phyloP scores from a whole-genome alignment of 1,140 invertebrate genomes.

The Leguminivora glycinivorella region DNA sequence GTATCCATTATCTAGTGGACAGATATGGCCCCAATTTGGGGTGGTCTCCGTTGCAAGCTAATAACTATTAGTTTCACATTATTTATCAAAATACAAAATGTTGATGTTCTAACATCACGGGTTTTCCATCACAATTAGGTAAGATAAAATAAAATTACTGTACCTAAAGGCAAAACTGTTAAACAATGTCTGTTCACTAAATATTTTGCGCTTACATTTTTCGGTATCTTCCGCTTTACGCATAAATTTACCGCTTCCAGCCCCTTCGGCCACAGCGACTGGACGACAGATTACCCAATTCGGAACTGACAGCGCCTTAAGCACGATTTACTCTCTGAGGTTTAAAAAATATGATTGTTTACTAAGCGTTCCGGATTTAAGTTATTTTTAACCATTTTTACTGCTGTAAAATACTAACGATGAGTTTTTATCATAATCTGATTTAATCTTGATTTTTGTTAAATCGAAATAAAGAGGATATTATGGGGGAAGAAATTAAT shows the following conservation, averaged over 20 bases:
- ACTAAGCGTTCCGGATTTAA: background rate
- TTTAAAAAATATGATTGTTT: constrained; percentile 28
- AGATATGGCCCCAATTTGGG: too few relatives aligned
- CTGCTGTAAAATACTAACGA: background rate
- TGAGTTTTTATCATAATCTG: background rate
- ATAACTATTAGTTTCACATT: too few relatives aligned
- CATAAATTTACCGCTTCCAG: constrained; percentile 5
- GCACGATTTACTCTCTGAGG: constrained; percentile 1
- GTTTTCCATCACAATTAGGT: too few relatives aligned
- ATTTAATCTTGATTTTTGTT: too few relatives aligned
- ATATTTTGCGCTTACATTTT: background rate
- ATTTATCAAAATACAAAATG: too few relatives aligned
- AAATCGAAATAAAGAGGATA: too few relatives aligned
- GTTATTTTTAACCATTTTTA: background rate
- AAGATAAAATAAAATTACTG: too few relatives aligned
- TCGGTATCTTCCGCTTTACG: background rate
- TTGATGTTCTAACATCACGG: too few relatives aligned
- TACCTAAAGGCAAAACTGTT: background rate
- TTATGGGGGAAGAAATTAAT: too few relatives aligned
- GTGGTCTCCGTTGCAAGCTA: too few relatives aligned
- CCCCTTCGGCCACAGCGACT: constrained; percentile 2
- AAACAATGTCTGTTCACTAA: background rate
- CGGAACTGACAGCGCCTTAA: constrained; percentile 10
- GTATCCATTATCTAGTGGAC: too few relatives aligned
- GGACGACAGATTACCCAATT: constrained; percentile 3